Percentiles rank a stretch among this genome's conserved stretches.
Conservation (phyloP, 2,113 vertebrate genomes). For the Tauraco erythrolophus region DNA sequence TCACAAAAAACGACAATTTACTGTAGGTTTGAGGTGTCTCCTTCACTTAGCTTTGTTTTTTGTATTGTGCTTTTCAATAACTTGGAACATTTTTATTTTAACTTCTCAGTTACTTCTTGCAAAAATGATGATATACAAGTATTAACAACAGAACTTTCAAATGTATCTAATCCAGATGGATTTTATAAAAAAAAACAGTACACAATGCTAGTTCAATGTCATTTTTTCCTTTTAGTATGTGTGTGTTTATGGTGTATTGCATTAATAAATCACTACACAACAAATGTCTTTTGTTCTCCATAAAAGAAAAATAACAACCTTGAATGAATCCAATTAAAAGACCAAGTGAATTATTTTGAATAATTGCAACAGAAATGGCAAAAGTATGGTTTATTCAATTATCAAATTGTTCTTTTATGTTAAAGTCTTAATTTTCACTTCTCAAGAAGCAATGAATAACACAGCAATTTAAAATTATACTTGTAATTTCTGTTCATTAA, state of each 20-base stretch:
- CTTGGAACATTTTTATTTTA: not conserved
- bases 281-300: not conserved
- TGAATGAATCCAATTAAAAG: conserved; percentile 33
- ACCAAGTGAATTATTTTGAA: not conserved
- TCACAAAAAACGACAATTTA: not conserved
- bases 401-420: not conserved
- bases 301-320: not conserved
- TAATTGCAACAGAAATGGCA: not conserved
- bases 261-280: conserved; percentile 4
- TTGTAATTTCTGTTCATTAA: conserved; percentile 13
- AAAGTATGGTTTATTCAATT: not conserved
- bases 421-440: not conserved
- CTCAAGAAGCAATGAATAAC: not conserved
- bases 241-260: not conserved
- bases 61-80: not conserved
- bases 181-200: not conserved
- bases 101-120: not conserved
- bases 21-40: not conserved
- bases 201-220: not conserved
- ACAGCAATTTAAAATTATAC: not conserved
- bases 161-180: not conserved
- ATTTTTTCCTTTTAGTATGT: not conserved
- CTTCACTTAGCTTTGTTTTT: not conserved
- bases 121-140: not conserved
- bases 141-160: not conserved